These are phyloP conservation scores for Meandrusa payeni DNA, from an alignment of 2,888 invertebrate species.

Conservation along the genomic window DNA sequence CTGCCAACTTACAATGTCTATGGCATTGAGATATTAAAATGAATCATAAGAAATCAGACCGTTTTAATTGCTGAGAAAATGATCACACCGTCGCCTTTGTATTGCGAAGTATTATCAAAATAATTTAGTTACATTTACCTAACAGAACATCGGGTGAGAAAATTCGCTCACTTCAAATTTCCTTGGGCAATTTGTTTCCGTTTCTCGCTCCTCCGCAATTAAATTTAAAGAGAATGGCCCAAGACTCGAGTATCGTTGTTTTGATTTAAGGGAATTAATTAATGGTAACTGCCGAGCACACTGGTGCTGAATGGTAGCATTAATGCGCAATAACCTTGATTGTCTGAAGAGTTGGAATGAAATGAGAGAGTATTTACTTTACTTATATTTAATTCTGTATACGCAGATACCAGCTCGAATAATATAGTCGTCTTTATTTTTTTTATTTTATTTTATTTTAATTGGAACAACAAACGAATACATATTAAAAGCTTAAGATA, in stretches of 20 bases:
- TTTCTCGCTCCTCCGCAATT: slow-evolving; percentile 54
- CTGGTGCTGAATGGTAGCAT: slow-evolving; percentile 40
- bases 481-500: no score
- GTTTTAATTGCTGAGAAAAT: no score
- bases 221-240: slow-evolving; percentile 62
- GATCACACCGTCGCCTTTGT: background rate
- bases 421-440: no score
- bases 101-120: slow-evolving; percentile 5
- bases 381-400: no score
- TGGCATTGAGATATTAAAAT: no score
- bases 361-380: slow-evolving; percentile 5
- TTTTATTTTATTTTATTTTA: no score
- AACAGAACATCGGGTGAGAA: slow-evolving; percentile 28
- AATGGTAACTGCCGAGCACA: slow-evolving; percentile 51
- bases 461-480: no score
- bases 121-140: slow-evolving; percentile 22
- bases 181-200: slow-evolving; percentile 56
- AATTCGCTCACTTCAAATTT: slow-evolving; percentile 44
- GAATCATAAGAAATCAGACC: no score
- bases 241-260: slow-evolving; percentile 57
- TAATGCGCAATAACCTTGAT: slow-evolving; percentile 50
- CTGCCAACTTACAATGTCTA: no score
- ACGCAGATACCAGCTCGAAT: no score
- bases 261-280: slow-evolving; percentile 72
- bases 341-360: slow-evolving; percentile 24